A percentile compares a stretch with the other conserved stretches of the same genome.
Conservation (phyloP, 2,113 vertebrate species). For the Pithys albifrons region DNA sequence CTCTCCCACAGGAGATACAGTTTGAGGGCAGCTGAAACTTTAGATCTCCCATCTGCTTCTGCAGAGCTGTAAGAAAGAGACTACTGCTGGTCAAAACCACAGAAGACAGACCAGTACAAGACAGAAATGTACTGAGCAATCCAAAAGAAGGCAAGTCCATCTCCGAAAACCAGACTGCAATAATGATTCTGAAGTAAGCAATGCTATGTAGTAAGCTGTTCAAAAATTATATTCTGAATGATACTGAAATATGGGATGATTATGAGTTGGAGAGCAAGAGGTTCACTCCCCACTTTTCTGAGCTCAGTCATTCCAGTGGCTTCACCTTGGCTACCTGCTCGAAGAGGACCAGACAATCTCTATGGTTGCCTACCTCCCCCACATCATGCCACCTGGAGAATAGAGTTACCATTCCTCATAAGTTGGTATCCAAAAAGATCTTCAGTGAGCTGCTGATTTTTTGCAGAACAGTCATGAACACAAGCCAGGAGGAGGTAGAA, state of each 20-base stretch:
- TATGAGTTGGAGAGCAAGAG: neutral
- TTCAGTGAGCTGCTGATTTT: neutral
- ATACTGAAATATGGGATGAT: neutral
- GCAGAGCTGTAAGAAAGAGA: neutral
- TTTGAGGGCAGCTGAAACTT: slow-evolving; percentile 12
- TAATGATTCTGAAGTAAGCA: neutral
- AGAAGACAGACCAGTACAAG: neutral
- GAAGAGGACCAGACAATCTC: neutral
- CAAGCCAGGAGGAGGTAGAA: neutral
- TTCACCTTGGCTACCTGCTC: neutral
- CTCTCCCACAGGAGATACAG: neutral
- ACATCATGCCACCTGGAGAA: fast-evolving
- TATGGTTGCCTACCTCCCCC: neutral
- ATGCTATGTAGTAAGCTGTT: neutral
- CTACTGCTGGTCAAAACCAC: neutral
- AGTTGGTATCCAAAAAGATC: neutral
- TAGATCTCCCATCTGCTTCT: slow-evolving; percentile 5
- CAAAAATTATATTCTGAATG: neutral
- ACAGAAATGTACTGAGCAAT: slow-evolving; percentile 9
- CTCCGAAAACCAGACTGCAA: neutral
- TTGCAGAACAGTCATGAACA: neutral
- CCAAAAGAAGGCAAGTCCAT: neutral
- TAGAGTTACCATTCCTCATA: neutral
- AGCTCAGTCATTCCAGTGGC: neutral
- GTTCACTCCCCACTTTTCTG: neutral